Evolutionary conservation across 2,888 invertebrate genomes (phyloP).

Genomic region (Galerucella calmariensis): DNA sequence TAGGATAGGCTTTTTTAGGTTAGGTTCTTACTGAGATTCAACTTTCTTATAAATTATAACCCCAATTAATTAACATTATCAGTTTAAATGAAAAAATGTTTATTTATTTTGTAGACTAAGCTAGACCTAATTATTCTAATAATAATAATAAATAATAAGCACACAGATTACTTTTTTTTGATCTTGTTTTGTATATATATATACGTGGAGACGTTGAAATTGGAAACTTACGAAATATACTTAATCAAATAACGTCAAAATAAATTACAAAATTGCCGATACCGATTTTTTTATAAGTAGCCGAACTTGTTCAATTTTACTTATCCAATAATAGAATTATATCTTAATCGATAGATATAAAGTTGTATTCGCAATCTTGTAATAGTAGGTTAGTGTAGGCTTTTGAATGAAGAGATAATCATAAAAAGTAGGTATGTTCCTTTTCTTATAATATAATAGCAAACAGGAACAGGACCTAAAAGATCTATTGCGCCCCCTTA

Average conservation of each 20-base stretch:
- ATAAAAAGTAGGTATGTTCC: too few species aligned
- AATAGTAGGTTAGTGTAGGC: too few species aligned
- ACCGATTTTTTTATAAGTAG: too few species aligned
- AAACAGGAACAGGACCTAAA: too few species aligned
- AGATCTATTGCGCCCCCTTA: too few species aligned
- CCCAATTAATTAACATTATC: background rate
- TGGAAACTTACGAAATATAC: background rate
- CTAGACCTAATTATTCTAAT: background rate
- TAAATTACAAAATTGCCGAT: background rate
- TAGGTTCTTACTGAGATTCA: background rate
- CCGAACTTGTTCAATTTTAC: too few species aligned
- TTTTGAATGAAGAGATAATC: too few species aligned
- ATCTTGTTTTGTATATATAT: background rate
- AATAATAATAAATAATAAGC: background rate
- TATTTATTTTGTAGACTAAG: background rate
- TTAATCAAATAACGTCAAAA: background rate
- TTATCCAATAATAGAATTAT: too few species aligned
- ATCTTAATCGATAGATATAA: too few species aligned
- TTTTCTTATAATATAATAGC: too few species aligned
- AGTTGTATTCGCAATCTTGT: too few species aligned
- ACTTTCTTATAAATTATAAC: background rate
- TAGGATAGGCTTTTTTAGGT: background rate
- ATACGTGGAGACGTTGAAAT: background rate
- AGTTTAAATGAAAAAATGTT: background rate
- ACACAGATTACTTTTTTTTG: background rate